Evolutionary conservation across 2,888 invertebrate genomes (phyloP), one percentile per base, ranked within the genome.

Genomic region (Cyrtodaria siliqua): DNA sequence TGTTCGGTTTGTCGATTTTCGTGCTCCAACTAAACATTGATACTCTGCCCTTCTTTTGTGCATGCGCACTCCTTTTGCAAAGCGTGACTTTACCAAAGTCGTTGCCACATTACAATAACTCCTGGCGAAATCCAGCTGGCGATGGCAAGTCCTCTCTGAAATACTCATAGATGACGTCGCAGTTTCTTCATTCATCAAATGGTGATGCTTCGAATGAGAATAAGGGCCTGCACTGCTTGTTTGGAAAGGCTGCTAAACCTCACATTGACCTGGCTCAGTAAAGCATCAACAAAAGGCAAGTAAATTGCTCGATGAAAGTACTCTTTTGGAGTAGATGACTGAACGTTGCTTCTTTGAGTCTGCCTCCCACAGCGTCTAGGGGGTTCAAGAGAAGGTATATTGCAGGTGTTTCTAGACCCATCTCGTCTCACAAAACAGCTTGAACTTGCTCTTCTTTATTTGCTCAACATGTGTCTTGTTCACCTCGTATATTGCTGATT

Each of bases 301-400:
- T 55, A 82, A 27, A 75, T 44, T 26, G 70, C 55, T 9, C 69
- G 24, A 26, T 66, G 62, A 50, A 67, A 83, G 24, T 81, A 83
- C 29, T 63, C 56, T 29, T 75, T 68, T n/a, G 71, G 33, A 47
- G 33, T 60, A 4, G 44, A 26, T 0, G 71, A 69, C 23, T 67
- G 76, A 26, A 75, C 56, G 42, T 79, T 81, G 29, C 49, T 83
- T 40, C 76, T 29, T 40, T 77, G 74, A 6, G 71, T 69, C 60
- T 81, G 71, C 20, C 24, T 18, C 1, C 52, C 49, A 53, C 42
- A 60, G 20, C 24, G 55, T 56, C 62, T 50, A 2, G 59, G 64
- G 3, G 59, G 27, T 50, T 71, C 42, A 42, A 70, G 33, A 4
- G 61, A 18, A 33, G 60, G 18, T 53, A 52, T 42, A 44, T 61